A percentile compares a stretch with the other conserved stretches of the same genome.
Conservation (phyloP, 2,888 invertebrate species). For the Amphiduros pacificus region DNA sequence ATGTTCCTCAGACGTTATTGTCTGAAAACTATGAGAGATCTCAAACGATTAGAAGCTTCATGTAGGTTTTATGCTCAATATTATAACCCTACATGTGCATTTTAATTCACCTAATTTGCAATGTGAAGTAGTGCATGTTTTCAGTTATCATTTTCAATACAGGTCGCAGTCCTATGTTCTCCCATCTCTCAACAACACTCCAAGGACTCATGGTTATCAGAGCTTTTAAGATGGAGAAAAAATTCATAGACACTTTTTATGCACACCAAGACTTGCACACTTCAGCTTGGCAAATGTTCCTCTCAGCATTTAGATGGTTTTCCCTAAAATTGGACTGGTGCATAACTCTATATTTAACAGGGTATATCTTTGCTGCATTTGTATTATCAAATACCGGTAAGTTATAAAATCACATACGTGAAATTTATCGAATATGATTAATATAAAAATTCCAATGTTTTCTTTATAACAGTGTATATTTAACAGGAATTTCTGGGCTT, state of each 20-base stretch:
- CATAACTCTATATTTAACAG: neutral
- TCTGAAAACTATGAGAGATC: neutral
- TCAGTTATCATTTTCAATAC: too few relatives aligned
- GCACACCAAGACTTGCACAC: neutral
- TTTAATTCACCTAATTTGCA: too few relatives aligned
- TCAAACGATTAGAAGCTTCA: constrained; percentile 2
- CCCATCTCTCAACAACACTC: neutral
- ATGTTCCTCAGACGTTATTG: neutral
- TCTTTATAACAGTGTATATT: too few relatives aligned
- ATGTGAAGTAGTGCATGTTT: too few relatives aligned
- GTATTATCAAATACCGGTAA: too few relatives aligned
- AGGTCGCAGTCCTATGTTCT: neutral
- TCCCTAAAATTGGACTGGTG: neutral
- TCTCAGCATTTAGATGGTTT: neutral
- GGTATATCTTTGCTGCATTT: neutral
- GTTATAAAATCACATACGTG: too few relatives aligned
- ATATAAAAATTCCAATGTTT: too few relatives aligned
- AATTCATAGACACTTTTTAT: neutral
- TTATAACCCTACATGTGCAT: too few relatives aligned
- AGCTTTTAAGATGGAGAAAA: neutral
- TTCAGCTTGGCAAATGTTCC: neutral
- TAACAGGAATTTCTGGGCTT: too few relatives aligned
- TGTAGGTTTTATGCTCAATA: neutral
- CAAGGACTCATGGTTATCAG: neutral
- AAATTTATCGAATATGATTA: too few relatives aligned